Percentiles rank a stretch among this genome's conserved stretches.
Conservation (phyloP, 1,140 invertebrate species). For the Cotesia chilonis region DNA sequence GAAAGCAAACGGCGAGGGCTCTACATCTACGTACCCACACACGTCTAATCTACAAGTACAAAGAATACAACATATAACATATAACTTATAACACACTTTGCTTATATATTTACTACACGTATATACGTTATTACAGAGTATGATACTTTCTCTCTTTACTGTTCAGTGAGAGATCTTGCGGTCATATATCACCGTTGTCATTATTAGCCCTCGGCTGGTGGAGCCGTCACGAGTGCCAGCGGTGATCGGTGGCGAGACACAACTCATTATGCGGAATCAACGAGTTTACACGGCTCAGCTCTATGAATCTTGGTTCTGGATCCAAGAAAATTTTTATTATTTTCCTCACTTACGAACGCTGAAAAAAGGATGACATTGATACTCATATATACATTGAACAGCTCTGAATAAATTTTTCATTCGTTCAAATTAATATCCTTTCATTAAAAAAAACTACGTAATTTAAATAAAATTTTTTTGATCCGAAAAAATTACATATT, state of each 20-base stretch:
- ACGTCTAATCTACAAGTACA: neutral
- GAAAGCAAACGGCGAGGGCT: constrained; percentile 15
- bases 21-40: neutral
- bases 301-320: neutral
- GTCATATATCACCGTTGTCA: constrained; percentile 36
- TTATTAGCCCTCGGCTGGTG: constrained; percentile 34
- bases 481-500: too few species aligned
- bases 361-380: too few species aligned
- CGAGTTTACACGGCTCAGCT: constrained; percentile 28
- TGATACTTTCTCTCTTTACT: constrained; percentile 19
- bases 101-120: neutral
- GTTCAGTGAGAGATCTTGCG: constrained; percentile 14
- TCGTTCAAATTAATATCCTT: too few species aligned
- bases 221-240: constrained; percentile 32
- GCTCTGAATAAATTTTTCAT: too few species aligned
- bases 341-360: too few species aligned
- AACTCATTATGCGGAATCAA: constrained; percentile 31
- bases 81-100: too few species aligned
- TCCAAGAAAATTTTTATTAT: neutral
- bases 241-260: constrained; percentile 32
- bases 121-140: neutral
- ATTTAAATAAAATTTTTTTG: too few species aligned
- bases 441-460: too few species aligned
- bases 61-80: neutral
- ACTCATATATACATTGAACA: too few species aligned